Base-by-base conservation (phyloP, 2,113 vertebrate species). In the Xiphophorus hellerii region DNA sequence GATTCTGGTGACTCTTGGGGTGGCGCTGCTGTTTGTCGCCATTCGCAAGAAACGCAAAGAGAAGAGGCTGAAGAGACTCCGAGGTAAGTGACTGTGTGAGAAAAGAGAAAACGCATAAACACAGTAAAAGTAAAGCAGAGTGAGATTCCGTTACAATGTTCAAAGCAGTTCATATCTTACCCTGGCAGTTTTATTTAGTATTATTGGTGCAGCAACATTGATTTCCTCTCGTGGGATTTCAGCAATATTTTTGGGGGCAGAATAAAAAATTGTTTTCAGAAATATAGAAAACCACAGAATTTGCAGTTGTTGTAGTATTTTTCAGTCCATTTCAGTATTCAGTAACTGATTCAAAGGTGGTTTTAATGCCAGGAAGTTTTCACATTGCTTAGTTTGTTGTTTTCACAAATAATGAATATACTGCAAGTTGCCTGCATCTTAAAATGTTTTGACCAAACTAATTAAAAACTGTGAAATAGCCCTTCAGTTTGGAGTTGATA, bases 31-130 rank as follows among this genome's bases (percentile, higher is more conserved):
- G 86, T 97, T 99, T 87, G 95, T 99, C 87, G 95, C 99, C 33
- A 94, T 99, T 44, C 96, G 98, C 86, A 99, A 97, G 92, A 99
- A 99, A 87, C 97, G 98, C 90, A 99, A 98, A 90, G 97, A 99
- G 84, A 99, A 98, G 85, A 89, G 98, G 51, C 95, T 99, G 71
- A 99, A 99, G 90, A 93, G 98, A 86, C 94, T 99, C 17, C 91
- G 98, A 95, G 98, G 98, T 98, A 84, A 93, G 94, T 42, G 2
- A 8, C 39, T 5, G 67, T 69, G 25, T 37, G n/a, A 51, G 27
- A 54, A 51, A n/a, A 31, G n/a, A 42, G 30, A 29, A 77, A 30
- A 48, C 27, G 51, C 35, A 17, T 2, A 25, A 51, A 51, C 48
- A 22, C 1, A 22, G 4, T 48, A 51, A 51, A 54, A 54, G 51